phyloP scores from a whole-genome alignment of 2,888 invertebrate genomes.

The Lycia hirtaria region DNA sequence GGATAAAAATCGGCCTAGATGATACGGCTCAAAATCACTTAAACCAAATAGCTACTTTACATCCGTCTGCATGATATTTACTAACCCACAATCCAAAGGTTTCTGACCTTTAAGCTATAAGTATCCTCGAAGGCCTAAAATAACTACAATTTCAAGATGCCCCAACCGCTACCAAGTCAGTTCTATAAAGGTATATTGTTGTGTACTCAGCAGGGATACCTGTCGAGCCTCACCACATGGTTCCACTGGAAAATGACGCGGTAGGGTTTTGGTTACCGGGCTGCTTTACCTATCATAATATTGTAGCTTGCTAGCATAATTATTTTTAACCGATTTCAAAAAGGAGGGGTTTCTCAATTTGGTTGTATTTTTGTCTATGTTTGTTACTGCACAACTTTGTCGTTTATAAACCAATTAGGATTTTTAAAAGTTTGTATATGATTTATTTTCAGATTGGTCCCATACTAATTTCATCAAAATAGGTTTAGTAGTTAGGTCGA shows the following conservation, averaged over 20 bases:
- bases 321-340: too few relatives aligned
- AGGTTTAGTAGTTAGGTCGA: too few relatives aligned
- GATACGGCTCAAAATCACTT: not conserved
- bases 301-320: not conserved
- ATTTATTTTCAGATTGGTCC: too few relatives aligned
- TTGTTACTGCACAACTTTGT: too few relatives aligned
- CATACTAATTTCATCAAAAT: too few relatives aligned
- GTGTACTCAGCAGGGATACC: not conserved
- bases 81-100: constrained; percentile 11
- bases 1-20: not conserved
- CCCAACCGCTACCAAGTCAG: constrained; percentile 3
- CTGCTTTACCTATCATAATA: not conserved
- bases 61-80: constrained; percentile 3
- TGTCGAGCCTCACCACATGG: not conserved
- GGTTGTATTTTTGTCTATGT: too few relatives aligned
- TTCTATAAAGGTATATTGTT: not conserved
- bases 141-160: constrained; percentile 12
- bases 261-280: not conserved
- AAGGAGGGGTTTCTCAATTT: too few relatives aligned
- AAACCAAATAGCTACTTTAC: not conserved
- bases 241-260: constrained; percentile 5
- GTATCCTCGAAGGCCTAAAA: constrained; percentile 7
- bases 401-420: too few relatives aligned
- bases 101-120: constrained; percentile 9
- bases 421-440: too few relatives aligned